Evolutionary conservation across 2,797 vertebrate genomes (phyloP), one percentile per base, ranked within the genome.

Genomic region (Arctocebus calabarensis): DNA sequence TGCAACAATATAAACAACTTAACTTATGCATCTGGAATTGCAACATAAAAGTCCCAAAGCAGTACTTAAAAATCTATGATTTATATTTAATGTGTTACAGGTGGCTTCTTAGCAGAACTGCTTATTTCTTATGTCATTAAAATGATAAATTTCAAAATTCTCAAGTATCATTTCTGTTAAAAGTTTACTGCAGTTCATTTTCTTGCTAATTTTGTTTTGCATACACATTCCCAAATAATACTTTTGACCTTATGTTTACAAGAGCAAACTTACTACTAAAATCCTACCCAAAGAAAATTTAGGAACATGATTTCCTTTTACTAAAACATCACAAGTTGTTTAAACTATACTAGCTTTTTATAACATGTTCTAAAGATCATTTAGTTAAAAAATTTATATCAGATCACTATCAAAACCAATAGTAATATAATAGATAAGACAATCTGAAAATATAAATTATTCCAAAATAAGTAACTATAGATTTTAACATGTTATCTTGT

Each of bases 81-180:
- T 98, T 97, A 94, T 95, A 96, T 87, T 97, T 96, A 98, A 94
- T 96, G 97, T 96, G 96, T 97, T 97, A 97, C 95, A 16, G 9
- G 93, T 97, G 97, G 96, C 70, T 96, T 97, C n/a, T 96, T 94
- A 95, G 84, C 86, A 97, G 91, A 98, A 97, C 96, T 92, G 93
- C 94, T 94, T 74, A 96, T 96, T 97, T 93, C 84, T 97, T 88
- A 70, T 94, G 83, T 95, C 92, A 96, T 96, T 97, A 95, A 94
- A 96, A 96, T 93, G 95, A 97, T 88, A 92, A 85, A 97, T 94
- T 97, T 97, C 95, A 90, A 95, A 97, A 96, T 96, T 86, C 82
- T 95, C 90, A 95, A 95, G 85, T 91, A 96, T 81, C 66, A 32
- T 97, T 97, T 97, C 89, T 96, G 75, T 73, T 96, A 83, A 96